These are phyloP conservation scores for Pachydiplax longipennis DNA, from an alignment of 2,888 invertebrate genomes.

Conservation along the genomic window DNA sequence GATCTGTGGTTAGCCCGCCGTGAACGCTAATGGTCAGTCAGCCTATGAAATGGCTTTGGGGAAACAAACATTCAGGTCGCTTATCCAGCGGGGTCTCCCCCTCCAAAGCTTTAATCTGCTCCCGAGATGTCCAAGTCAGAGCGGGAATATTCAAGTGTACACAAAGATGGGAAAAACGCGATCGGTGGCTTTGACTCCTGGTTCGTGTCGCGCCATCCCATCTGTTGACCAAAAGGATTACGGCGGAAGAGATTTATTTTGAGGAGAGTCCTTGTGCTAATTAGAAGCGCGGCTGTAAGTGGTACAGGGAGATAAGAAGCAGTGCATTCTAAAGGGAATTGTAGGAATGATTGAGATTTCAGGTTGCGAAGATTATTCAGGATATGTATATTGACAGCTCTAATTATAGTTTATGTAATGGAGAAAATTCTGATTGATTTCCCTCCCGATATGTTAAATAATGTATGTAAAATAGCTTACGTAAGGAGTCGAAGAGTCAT, in stretches of 20 bases:
- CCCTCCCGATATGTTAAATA: too few species aligned
- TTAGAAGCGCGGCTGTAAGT: neutral
- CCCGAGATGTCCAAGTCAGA: neutral
- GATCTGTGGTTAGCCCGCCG: neutral
- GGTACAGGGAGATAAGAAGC: neutral
- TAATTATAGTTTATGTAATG: too few species aligned
- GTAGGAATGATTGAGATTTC: neutral
- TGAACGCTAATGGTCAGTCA: neutral
- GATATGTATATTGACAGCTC: too few species aligned
- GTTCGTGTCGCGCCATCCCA: neutral
- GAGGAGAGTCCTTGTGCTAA: neutral
- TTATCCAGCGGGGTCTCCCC: neutral
- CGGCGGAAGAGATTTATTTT: neutral
- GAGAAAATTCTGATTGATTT: too few species aligned
- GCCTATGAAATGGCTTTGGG: conserved; percentile 10
- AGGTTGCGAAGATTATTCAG: neutral
- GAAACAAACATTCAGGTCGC: conserved; percentile 24
- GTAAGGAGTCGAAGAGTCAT: too few species aligned
- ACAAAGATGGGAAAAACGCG: neutral
- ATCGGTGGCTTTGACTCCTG: neutral
- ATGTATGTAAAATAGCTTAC: too few species aligned
- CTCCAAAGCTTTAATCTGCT: neutral
- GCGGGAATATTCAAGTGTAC: neutral
- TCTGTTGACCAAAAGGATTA: neutral
- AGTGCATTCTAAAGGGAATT: neutral